Conservation (phyloP, 2,113 vertebrate genomes). For the Plestiodon gilberti region DNA sequence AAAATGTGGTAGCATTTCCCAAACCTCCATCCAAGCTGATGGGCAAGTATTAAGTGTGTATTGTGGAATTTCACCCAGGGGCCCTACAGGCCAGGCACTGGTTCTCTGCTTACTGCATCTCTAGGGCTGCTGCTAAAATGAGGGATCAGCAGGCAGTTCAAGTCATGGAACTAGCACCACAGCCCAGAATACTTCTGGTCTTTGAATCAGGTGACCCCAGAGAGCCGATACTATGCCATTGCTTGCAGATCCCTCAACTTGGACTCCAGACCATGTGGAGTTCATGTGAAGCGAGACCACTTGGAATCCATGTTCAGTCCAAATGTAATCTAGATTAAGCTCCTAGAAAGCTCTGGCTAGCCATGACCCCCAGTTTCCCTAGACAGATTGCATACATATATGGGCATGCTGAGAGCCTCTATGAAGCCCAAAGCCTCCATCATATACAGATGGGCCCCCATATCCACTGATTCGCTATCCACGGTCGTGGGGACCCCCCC, state of each 20-base stretch:
- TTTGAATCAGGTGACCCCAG: background rate
- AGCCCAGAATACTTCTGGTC: background rate
- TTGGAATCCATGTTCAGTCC: background rate
- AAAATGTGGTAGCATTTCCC: background rate
- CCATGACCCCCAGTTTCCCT: background rate
- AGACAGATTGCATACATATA: background rate
- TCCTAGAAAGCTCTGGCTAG: background rate
- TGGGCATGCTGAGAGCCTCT: background rate
- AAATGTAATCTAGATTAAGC: background rate
- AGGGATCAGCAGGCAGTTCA: background rate
- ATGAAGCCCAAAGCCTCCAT: background rate
- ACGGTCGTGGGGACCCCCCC: too few relatives aligned
- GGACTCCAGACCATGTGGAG: background rate
- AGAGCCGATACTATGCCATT: background rate
- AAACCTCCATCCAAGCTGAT: background rate
- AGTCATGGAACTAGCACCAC: background rate
- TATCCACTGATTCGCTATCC: too few relatives aligned
- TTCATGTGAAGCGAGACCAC: too few relatives aligned
- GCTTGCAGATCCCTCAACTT: background rate
- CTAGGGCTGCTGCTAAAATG: background rate
- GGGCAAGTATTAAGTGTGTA: background rate
- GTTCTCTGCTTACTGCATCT: background rate
- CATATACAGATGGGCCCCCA: too few relatives aligned
- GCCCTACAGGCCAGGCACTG: background rate
- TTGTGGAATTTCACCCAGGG: background rate